phyloP scores from a whole-genome alignment of 1,140 invertebrate genomes.

The Coelopa frigida region DNA sequence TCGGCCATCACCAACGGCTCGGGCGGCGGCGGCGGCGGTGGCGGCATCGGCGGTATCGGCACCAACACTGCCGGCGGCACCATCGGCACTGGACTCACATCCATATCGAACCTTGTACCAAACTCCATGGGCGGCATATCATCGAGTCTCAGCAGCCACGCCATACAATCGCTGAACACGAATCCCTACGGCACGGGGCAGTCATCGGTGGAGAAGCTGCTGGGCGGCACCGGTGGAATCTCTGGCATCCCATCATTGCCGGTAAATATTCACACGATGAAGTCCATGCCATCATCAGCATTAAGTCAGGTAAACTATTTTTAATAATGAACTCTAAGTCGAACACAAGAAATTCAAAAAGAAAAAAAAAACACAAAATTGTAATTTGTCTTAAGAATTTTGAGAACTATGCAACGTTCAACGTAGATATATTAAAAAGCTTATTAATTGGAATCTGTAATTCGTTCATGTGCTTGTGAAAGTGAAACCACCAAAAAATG shows the following conservation, averaged over 20 bases:
- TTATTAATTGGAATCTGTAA: background rate
- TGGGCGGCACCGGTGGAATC: slow-evolving; percentile 42
- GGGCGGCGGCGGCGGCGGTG: slow-evolving; percentile 4
- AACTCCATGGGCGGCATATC: slow-evolving; percentile 43
- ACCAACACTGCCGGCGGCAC: slow-evolving; percentile 19
- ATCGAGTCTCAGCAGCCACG: slow-evolving; percentile 41
- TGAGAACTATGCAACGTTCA: background rate
- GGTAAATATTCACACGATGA: slow-evolving; percentile 46
- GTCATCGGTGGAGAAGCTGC: slow-evolving; percentile 37
- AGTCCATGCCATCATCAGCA: slow-evolving; percentile 43
- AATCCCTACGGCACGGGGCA: slow-evolving; percentile 21
- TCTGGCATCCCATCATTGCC: slow-evolving; percentile 44
- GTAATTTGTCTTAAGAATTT: background rate
- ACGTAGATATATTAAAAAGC: background rate
- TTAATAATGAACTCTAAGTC: slow-evolving; percentile 42
- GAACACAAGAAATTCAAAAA: no score
- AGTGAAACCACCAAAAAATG: no score
- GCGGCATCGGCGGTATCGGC: slow-evolving; percentile 30
- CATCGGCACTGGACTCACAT: slow-evolving; percentile 26
- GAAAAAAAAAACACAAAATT: slow-evolving; percentile 18
- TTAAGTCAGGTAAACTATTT: slow-evolving; percentile 46
- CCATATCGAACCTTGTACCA: slow-evolving; percentile 42
- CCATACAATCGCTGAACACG: slow-evolving; percentile 33
- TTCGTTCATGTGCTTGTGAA: no score
- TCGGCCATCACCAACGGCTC: background rate